Conservation (phyloP, 2,888 invertebrate species). For the Acanthacorydalis orientalis region DNA sequence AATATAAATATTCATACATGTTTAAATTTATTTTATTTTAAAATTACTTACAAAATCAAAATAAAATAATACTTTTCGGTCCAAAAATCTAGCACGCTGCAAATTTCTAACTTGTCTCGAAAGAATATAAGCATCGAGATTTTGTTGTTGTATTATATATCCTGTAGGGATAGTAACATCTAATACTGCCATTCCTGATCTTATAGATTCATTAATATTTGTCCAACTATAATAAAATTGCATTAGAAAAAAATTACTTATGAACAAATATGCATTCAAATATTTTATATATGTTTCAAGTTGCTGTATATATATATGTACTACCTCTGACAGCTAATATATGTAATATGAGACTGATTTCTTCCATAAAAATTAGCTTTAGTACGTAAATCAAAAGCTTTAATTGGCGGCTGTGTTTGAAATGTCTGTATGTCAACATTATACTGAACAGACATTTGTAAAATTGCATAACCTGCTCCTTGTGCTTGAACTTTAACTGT, state of each 20-base stretch:
- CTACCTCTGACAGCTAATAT: constrained; percentile 73
- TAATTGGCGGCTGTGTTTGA: constrained; percentile 68
- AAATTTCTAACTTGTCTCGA: constrained; percentile 64
- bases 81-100: constrained; percentile 66
- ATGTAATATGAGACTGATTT: constrained; percentile 86
- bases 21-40: neutral
- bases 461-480: constrained; percentile 86
- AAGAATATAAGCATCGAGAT: constrained; percentile 67
- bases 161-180: constrained; percentile 81
- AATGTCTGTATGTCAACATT: constrained; percentile 73
- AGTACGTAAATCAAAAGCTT: constrained; percentile 62
- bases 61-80: constrained; percentile 77
- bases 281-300: neutral
- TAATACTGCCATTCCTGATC: constrained; percentile 77
- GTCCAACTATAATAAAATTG: constrained; percentile 47
- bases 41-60: constrained; percentile 69
- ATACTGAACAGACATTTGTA: constrained; percentile 86
- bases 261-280: neutral
- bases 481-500: constrained; percentile 82
- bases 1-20: neutral
- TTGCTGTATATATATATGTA: neutral
- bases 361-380: constrained; percentile 66
- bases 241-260: neutral
- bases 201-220: constrained; percentile 54
- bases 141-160: constrained; percentile 81